Conservation (phyloP, 2,113 vertebrate species). For the Bothrops jararaca region DNA sequence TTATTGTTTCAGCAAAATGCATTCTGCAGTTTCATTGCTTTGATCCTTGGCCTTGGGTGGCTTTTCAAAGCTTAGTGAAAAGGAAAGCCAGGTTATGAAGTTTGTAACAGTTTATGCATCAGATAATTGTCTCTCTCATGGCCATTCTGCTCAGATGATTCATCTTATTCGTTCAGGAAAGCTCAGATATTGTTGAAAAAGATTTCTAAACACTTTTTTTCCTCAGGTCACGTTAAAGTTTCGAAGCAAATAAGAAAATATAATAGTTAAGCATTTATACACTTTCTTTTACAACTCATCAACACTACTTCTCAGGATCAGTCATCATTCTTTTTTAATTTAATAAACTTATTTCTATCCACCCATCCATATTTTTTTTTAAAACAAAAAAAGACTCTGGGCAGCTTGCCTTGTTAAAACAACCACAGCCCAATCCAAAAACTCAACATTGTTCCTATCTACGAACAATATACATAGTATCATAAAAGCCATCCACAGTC, state of each 20-base stretch:
- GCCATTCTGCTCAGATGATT: conserved; percentile 61
- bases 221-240: background rate
- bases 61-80: conserved; percentile 49
- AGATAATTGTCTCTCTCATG: conserved; percentile 59
- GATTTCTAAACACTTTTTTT: conserved; percentile 31
- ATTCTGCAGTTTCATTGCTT: conserved; percentile 44
- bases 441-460: background rate
- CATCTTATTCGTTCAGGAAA: conserved; percentile 44
- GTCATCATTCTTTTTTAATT: background rate
- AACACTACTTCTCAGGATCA: background rate
- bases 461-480: background rate
- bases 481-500: background rate
- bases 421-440: background rate
- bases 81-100: conserved; percentile 51
- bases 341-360: background rate
- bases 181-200: conserved; percentile 36
- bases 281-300: background rate
- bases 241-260: background rate
- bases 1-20: conserved; percentile 55
- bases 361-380: background rate
- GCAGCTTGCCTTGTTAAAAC: background rate
- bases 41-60: conserved; percentile 62
- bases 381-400: background rate
- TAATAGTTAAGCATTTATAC: background rate
- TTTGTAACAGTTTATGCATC: conserved; percentile 68